Evolutionary conservation across 2,888 invertebrate genomes (phyloP).

Genomic region (Cryptocephalus primarius): DNA sequence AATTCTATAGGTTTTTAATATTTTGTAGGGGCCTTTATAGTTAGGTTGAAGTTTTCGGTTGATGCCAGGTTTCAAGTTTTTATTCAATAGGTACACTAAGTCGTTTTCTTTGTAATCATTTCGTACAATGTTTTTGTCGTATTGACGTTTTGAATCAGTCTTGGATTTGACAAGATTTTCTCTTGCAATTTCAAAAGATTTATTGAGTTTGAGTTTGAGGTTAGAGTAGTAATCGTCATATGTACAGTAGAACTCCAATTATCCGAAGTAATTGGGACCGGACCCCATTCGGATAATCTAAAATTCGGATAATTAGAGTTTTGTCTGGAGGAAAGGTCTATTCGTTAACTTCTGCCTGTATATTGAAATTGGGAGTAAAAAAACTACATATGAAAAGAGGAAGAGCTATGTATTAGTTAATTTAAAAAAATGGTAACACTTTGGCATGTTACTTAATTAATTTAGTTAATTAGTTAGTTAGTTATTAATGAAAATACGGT

Average conservation of each 20-base stretch:
- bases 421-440: no score
- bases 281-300: no score
- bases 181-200: slow-evolving; percentile 15
- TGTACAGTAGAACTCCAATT: background rate
- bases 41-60: slow-evolving; percentile 1
- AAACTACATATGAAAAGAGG: no score
- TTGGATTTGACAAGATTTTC: slow-evolving; percentile 18
- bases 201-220: slow-evolving; percentile 18
- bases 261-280: no score
- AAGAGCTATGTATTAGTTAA: no score
- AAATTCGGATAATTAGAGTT: no score
- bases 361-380: no score
- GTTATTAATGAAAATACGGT: no score
- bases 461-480: no score
- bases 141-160: slow-evolving; percentile 19
- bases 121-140: slow-evolving; percentile 9
- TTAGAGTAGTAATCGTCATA: slow-evolving; percentile 14
- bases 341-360: no score
- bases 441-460: no score
- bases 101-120: background rate
- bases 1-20: background rate
- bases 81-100: background rate
- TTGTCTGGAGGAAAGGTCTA: no score
- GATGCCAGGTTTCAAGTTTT: background rate
- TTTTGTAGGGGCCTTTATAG: slow-evolving; percentile 2